Evolutionary conservation across 1,140 invertebrate genomes (phyloP), one percentile per base, ranked within the genome.

Genomic region (Pseudomyrmex concolor): DNA sequence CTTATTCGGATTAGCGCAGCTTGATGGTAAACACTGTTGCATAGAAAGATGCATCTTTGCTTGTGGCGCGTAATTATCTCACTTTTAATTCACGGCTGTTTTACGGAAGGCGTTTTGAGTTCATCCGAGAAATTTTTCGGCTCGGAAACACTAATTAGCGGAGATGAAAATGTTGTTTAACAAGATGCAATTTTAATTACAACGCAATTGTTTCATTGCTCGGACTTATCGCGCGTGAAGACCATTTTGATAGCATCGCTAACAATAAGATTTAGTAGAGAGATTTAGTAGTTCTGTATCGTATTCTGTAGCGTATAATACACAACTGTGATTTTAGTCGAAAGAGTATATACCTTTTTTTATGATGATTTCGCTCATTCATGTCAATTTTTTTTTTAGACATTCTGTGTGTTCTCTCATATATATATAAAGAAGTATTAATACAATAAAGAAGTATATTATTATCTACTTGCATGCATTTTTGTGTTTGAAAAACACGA

Each of bases 101-200:
- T 34, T 71, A 80, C 43, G 43, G 34, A 57, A 34, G 51, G 13
- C 51, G 66, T 19, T 66, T 80, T 22, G 76, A 57, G 43, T 70
- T 78, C 66, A 59, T 71, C 66, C 45, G 66, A 80, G 66, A 80
- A 66, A 71, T 80, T 80, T 59, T 66, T 70, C 66, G 54, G n/a
- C 19, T 51, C 34, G 64, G 54, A 54, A 54, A 80, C 66, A 71
- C 54, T n/a, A 55, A 34, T 17, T 43, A 80, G 43, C 54, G 19
- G 54, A 71, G 22, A 80, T 71, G 76, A 71, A 54, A 78, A 59
- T 19, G 76, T 70, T 71, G 66, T 51, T 80, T 80, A 80, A 80
- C 76, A 66, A 80, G 76, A 80, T 70, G 66, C 54, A 45, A 22
- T 80, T 80, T 80, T 80, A 71, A 80, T 80, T 80, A 80, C 76